Base-by-base conservation (phyloP, 2,797 vertebrate genomes). In the Lacerta bilineata region DNA sequence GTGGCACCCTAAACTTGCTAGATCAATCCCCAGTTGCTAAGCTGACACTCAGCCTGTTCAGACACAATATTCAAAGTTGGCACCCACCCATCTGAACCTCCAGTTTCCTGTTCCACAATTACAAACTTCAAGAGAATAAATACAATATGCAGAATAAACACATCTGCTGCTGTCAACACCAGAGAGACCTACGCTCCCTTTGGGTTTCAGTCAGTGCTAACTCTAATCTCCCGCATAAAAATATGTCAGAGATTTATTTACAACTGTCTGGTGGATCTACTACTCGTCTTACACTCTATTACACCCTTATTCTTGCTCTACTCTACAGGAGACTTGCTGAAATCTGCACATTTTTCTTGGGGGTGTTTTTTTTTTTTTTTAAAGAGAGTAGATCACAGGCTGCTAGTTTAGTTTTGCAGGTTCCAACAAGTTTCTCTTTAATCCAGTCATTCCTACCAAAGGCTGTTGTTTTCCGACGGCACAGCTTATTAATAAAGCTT, bases 21-120 rank as follows among this genome's bases (percentile, higher is more conserved):
- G 89, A 88, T 88, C 17, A 86, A 85, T 87, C 91, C 91, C n/a
- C 86, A 36, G 68, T 6, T 55, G 68, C 5, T 80, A 80, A 27
- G 46, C 87, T 90, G 87, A 91, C 90, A 74, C 75, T 80, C 89
- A 90, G 0, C 84, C 27, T 81, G 59, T 89, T 91, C 80, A 85
- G 75, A 5, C 29, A 1, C 80, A 33, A 33, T 78, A 55, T 87
- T 91, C 82, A 80, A 50, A 68, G 64, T 84, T 88, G 84, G 50
- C 87, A 91, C 88, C 91, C 89, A 93, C 94, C 93, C 89, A 90
- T 91, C 36, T 8, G 71, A 90, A 79, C 93, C 90, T 87, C 15
- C 85, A 3, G 92, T 88, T 89, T 93, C 80, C 84, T 46, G 87
- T 9, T 83, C 81, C 88, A 91, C 90, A 82, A 84, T 91, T 90